Conservation (phyloP, 2,888 invertebrate genomes). For the Tetanocera ferruginea region DNA sequence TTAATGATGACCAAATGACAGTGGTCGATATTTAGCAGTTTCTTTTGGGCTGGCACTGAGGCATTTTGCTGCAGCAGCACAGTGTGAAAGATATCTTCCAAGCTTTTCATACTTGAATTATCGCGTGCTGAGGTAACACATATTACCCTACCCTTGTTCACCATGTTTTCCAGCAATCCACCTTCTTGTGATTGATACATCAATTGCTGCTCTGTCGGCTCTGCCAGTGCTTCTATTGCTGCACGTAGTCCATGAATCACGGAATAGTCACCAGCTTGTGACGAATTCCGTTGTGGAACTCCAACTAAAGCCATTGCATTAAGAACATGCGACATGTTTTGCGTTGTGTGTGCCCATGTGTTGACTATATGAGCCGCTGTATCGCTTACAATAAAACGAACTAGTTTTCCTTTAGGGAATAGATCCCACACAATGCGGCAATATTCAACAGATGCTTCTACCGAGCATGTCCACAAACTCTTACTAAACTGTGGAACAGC, state of each 20-base stretch:
- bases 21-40: conserved; percentile 82
- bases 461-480: conserved; percentile 95
- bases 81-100: conserved; percentile 89
- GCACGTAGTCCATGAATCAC: conserved; percentile 87
- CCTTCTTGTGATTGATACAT: conserved; percentile 47
- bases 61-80: conserved; percentile 87
- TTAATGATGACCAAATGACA: conserved; percentile 93
- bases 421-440: conserved; percentile 97
- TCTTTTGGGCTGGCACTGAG: conserved; percentile 73
- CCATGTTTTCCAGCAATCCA: conserved; percentile 54
- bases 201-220: conserved; percentile 83
- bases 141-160: conserved; percentile 81
- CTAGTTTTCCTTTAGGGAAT: conserved; percentile 91
- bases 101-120: conserved; percentile 86
- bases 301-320: conserved; percentile 88
- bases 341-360: conserved; percentile 85
- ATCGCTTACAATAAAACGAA: conserved; percentile 90
- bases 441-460: conserved; percentile 96
- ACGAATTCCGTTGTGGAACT: conserved; percentile 76
- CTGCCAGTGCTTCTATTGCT: conserved; percentile 87
- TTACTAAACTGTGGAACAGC: conserved; percentile 86
- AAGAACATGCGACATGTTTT: conserved; percentile 88
- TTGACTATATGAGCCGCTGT: conserved; percentile 87
- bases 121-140: conserved; percentile 92
- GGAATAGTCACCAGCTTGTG: conserved; percentile 74